Conservation (phyloP, 35 echinoderm and acorn worm species). For the Ophiothrix spiculata region DNA sequence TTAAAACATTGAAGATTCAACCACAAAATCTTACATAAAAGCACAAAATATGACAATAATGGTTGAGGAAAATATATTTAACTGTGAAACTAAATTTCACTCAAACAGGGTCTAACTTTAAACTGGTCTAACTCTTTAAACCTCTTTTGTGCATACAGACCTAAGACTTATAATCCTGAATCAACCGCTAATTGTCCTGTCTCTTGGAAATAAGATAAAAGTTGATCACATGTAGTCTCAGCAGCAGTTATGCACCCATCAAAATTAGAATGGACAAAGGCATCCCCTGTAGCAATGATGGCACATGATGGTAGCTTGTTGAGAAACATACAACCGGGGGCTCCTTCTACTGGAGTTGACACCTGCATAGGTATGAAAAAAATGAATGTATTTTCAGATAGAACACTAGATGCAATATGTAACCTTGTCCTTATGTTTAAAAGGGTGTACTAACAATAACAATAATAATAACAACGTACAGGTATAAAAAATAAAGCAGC, state of each 20-base stretch:
- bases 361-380: slow-evolving; percentile 57
- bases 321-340: slow-evolving; percentile 55
- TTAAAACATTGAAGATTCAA: no score
- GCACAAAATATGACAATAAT: no score
- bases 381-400: not conserved
- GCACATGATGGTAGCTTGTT: slow-evolving; percentile 44
- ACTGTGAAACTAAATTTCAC: no score
- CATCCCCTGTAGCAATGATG: slow-evolving; percentile 74
- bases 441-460: no score
- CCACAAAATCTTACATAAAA: no score
- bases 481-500: not conserved
- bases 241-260: slow-evolving; percentile 91
- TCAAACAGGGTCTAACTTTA: no score
- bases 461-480: not conserved
- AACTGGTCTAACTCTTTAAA: no score
- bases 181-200: slow-evolving; percentile 27
- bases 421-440: not conserved
- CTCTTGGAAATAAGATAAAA: slow-evolving; percentile 59
- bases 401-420: not conserved
- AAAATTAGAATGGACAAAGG: slow-evolving; percentile 82
- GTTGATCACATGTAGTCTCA: slow-evolving; percentile 42
- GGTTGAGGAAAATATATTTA: no score
- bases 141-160: no score
- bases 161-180: no score
- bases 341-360: slow-evolving; percentile 56